Percentiles rank a stretch among this genome's conserved stretches.
These are phyloP conservation scores for Oophaga pumilio DNA, from an alignment of 2,113 vertebrate genomes.

Conservation along the genomic window DNA sequence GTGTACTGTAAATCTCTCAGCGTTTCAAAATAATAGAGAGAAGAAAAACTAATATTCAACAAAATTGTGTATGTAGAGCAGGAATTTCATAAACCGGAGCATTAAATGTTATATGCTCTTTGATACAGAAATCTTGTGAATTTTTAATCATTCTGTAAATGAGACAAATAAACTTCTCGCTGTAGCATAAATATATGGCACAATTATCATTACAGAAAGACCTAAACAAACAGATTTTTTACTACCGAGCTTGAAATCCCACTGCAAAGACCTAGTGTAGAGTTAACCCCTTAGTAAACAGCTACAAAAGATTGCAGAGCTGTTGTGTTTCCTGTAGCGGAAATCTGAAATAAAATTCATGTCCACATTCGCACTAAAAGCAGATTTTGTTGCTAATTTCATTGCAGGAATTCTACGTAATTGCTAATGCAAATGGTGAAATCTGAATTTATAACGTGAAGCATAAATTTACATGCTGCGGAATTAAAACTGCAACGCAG, in stretches of 20 bases:
- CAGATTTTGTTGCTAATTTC: no score
- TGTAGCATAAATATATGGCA: neutral
- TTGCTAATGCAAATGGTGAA: no score
- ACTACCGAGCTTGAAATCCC: neutral
- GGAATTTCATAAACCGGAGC: neutral
- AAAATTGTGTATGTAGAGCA: neutral
- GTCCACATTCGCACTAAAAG: no score
- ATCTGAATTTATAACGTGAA: no score
- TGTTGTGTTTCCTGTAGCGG: no score
- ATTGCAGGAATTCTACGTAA: no score
- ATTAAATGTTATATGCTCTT: neutral
- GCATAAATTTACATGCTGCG: no score
- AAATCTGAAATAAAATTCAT: no score
- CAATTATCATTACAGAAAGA: neutral
- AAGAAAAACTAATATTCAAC: neutral
- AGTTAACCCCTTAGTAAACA: neutral
- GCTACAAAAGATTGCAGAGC: no score
- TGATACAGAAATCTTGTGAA: neutral
- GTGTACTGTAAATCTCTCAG: constrained; percentile 11
- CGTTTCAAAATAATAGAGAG: constrained; percentile 3
- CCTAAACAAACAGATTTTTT: neutral
- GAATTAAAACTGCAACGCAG: no score
- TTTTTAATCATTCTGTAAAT: constrained; percentile 7
- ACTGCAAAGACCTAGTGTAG: neutral
- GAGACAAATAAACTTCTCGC: neutral